Base-by-base conservation (phyloP, 1,140 invertebrate genomes). In the Camponotus vicinus region DNA sequence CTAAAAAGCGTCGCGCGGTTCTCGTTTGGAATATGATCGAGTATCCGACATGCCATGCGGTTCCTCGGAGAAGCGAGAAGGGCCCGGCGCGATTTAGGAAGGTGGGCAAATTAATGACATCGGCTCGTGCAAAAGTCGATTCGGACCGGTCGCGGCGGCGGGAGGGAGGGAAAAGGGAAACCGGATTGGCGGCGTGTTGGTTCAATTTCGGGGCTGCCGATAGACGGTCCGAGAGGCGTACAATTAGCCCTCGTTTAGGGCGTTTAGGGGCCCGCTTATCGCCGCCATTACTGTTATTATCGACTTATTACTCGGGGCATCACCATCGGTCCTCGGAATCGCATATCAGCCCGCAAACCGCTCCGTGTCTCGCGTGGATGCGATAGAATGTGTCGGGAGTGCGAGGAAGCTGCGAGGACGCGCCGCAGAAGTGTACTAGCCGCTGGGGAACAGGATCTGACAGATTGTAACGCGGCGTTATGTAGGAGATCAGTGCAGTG, bases 211-310 rank as follows among this genome's bases (percentile, higher is more conserved):
- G 57, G 49, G 69, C 78, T 87, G 64, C 76, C 49, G 69, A 67
- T 80, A 86, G 76, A 71, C 55, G 70, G 15, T 21, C 67, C 67
- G 86, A 87, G 76, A 91, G 91, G 75, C 75, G 86, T 93, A 86
- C 92, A 95, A 95, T 95, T 95, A 95, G 92, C 88, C 92, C 94
- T 95, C 94, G 92, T 95, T 95, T 95, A 94, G 90, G 92, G 89
- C 93, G 93, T 95, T 95, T 95, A 95, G 92, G 90, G 88, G 40
- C 52, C 89, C 91, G 87, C 92, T 95, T 94, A 94, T 94, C 93
- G 94, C 86, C 8, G 90, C 93, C 92, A 95, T 95, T 94, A 93
- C 92, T 92, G 93, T 93, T 93, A 95, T 95, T 95, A 95, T 95
- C 94, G 93, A 93, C 93, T 95, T 94, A 94, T 95, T 95, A 95